Evolutionary conservation across 2,113 vertebrate genomes (phyloP), one percentile per base, ranked within the genome.

Genomic region (Phyllostomus discolor): DNA sequence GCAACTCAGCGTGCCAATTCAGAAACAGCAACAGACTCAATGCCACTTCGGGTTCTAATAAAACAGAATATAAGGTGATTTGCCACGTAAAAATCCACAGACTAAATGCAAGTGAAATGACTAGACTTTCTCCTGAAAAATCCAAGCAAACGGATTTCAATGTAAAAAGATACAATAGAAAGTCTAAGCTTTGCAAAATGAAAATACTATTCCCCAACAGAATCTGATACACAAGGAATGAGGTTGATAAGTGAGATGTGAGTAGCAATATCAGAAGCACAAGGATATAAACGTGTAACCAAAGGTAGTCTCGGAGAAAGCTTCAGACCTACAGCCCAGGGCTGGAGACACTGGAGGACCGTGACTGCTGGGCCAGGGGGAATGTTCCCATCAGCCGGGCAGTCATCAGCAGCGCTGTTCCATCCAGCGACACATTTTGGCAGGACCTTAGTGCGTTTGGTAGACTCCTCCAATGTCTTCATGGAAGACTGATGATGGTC

Each of bases 381-480:
- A 20, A 11, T 5, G 43, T 67, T 69, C 72, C 83, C 43, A 26
- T 41, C 67, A 41, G 10, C 14, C 7, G 43, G 4, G 7, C 43
- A 43, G 28, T 41, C 81, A 50, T 52, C 67, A 85, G 28, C 69
- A 83, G 62, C 4, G 43, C 2, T 2, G 86, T 84, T 69, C 22
- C 41, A 94, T 19, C 12, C 48, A n/a, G n/a, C n/a, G n/a, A 94
- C 91, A 66, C 80, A 94, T 62, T 84, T 83, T 67, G 46, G 85
- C 16, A 64, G 31, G 14, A 67, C 84, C 38, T 87, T 54, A 67
- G 28, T 64, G 31, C 78, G 28, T 31, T 66, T 86, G 41, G 4
- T 76, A 75, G 88, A 4, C 9, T 80, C 38, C 16, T 90, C 57
- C 92, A 41, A 67, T 70, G 10, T 73, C 59, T 66, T 67, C 88